phyloP scores from a whole-genome alignment of 2,113 vertebrate genomes.

The Oenanthe melanoleuca region DNA sequence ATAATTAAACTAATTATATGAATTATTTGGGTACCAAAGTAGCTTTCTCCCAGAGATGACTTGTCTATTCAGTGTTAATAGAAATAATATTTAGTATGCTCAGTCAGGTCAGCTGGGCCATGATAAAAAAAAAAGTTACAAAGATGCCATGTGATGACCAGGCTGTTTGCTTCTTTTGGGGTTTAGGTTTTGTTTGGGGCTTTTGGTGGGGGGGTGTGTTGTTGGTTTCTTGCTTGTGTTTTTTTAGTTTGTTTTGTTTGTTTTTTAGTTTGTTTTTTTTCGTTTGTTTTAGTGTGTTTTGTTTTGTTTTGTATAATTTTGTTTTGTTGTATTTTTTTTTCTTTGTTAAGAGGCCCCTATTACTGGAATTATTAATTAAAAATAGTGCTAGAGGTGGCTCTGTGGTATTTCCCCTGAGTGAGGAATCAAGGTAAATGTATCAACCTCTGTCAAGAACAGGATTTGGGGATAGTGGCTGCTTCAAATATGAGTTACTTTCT shows the following conservation, averaged over 20 bases:
- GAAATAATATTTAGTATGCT: neutral
- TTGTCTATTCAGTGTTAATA: neutral
- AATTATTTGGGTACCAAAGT: neutral
- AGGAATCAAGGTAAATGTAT: neutral
- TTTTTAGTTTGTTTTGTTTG: too few species aligned
- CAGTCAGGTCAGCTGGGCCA: neutral
- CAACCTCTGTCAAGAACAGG: neutral
- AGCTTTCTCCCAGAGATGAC: neutral
- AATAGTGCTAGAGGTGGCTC: neutral
- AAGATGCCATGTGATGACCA: neutral
- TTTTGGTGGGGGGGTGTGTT: rapidly evolving
- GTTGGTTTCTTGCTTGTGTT: neutral
- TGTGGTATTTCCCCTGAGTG: neutral
- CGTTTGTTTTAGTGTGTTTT: neutral
- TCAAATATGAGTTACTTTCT: neutral
- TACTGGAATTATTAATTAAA: neutral
- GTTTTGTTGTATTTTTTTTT: neutral
- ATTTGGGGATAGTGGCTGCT: rapidly evolving
- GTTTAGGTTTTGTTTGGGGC: neutral
- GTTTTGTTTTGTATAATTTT: neutral
- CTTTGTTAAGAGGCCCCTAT: rapidly evolving
- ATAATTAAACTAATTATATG: neutral
- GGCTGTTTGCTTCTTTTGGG: neutral
- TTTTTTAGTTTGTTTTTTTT: neutral
- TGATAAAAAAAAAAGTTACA: neutral